A percentile compares a stretch with the other conserved stretches of the same genome.
Conservation (phyloP, 2,888 invertebrate species). For the Bhutanitis thaidina region DNA sequence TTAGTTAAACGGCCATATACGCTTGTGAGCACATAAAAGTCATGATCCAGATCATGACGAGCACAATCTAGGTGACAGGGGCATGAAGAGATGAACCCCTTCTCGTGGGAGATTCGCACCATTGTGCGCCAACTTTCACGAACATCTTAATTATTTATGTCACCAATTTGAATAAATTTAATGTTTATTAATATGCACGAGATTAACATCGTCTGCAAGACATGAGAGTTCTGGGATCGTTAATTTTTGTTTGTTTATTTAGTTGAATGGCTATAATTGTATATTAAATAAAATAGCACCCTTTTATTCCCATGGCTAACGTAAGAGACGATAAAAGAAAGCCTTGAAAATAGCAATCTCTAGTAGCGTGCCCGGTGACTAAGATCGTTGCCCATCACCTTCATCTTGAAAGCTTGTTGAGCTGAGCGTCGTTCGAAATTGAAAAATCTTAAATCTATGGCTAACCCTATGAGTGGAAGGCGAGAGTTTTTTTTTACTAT, state of each 20-base stretch:
- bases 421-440: no score
- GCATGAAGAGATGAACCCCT: slow-evolving; percentile 34
- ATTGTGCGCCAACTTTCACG: slow-evolving; percentile 70
- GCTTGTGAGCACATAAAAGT: slow-evolving; percentile 27
- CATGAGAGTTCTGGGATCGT: neutral
- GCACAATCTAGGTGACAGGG: slow-evolving; percentile 56
- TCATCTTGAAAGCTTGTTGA: no score
- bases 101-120: slow-evolving; percentile 57
- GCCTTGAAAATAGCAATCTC: no score
- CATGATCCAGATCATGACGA: slow-evolving; percentile 49
- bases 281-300: no score
- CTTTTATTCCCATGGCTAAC: no score
- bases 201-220: slow-evolving; percentile 7
- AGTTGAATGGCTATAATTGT: neutral
- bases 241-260: neutral
- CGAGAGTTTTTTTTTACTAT: no score
- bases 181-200: slow-evolving; percentile 43
- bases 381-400: no score
- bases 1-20: neutral
- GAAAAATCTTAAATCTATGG: no score
- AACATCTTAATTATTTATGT: slow-evolving; percentile 68
- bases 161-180: slow-evolving; percentile 68
- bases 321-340: no score
- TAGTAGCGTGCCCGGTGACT: no score
- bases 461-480: no score